These are phyloP conservation scores for Thunnus maccoyii DNA, from an alignment of 2,113 vertebrate species.

Conservation along the genomic window DNA sequence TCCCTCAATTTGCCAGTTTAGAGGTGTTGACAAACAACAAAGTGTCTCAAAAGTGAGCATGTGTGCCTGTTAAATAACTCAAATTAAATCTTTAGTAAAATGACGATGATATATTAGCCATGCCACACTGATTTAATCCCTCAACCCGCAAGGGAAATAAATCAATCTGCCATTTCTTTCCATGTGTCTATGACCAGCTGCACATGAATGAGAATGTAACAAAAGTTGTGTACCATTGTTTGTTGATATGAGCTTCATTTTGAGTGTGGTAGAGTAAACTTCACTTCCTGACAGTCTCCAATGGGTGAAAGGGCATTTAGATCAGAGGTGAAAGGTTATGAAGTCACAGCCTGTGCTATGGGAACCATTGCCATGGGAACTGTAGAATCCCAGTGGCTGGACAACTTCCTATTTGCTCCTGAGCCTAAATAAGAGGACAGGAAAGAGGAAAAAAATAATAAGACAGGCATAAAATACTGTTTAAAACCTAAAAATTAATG, in stretches of 20 bases:
- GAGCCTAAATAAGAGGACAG: slow-evolving; percentile 22
- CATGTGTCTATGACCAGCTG: background rate
- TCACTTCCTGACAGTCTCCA: slow-evolving; percentile 7
- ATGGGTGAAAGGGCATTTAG: slow-evolving; percentile 36
- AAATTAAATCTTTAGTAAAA: slow-evolving; percentile 7
- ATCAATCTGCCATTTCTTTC: background rate
- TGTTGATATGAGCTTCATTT: slow-evolving; percentile 13
- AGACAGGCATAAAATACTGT: too few relatives aligned
- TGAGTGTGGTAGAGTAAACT: slow-evolving; percentile 18
- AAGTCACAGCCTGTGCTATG: slow-evolving; percentile 45
- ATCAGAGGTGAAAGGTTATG: slow-evolving; percentile 62
- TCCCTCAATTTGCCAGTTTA: background rate
- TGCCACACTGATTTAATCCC: too few relatives aligned
- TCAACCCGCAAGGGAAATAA: background rate
- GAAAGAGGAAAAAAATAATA: background rate
- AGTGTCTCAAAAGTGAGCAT: background rate
- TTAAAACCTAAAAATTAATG: too few relatives aligned
- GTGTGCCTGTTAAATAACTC: background rate
- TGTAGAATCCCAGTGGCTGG: slow-evolving; percentile 14
- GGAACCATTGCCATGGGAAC: slow-evolving; percentile 42
- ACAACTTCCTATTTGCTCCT: slow-evolving; percentile 48
- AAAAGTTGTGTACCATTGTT: background rate
- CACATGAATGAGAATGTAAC: background rate
- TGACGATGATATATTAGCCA: background rate
- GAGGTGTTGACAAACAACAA: slow-evolving; percentile 28